phyloP scores from a whole-genome alignment of 2,113 vertebrate genomes.

The Hippocampus mohnikei region DNA sequence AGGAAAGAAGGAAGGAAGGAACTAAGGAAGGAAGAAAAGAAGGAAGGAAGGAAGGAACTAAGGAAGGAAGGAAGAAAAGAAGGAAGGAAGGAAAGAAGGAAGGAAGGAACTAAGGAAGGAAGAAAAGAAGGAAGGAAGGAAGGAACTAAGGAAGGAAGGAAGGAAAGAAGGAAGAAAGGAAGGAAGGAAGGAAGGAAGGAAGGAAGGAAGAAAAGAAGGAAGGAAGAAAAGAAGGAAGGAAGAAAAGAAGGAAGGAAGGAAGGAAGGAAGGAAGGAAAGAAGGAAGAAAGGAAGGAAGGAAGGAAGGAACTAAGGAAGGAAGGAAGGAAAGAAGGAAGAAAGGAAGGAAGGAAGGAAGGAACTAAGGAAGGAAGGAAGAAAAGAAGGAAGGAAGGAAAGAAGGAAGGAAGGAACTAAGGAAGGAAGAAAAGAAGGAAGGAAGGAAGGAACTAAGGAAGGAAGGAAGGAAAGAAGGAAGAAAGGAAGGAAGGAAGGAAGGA shows the following conservation, averaged over 20 bases:
- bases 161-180: constrained; percentile 4
- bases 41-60: constrained; percentile 7
- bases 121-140: constrained; percentile 6
- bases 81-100: constrained; percentile 6
- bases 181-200: constrained; percentile 6
- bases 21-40: too few species aligned
- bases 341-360: constrained; percentile 5
- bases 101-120: too few species aligned
- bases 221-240: too few species aligned
- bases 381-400: not conserved
- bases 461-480: constrained; percentile 6
- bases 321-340: too few species aligned
- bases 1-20: too few species aligned
- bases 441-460: not conserved
- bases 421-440: constrained; percentile 9
- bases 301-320: too few species aligned
- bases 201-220: too few species aligned
- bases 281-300: constrained; percentile 10
- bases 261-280: constrained; percentile 7
- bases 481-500: constrained; percentile 5
- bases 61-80: constrained; percentile 8
- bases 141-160: constrained; percentile 6
- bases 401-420: constrained; percentile 11
- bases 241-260: constrained; percentile 5
- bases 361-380: constrained; percentile 10